Conservation (phyloP, 2,113 vertebrate genomes). For the Hymenochirus boettgeri region DNA sequence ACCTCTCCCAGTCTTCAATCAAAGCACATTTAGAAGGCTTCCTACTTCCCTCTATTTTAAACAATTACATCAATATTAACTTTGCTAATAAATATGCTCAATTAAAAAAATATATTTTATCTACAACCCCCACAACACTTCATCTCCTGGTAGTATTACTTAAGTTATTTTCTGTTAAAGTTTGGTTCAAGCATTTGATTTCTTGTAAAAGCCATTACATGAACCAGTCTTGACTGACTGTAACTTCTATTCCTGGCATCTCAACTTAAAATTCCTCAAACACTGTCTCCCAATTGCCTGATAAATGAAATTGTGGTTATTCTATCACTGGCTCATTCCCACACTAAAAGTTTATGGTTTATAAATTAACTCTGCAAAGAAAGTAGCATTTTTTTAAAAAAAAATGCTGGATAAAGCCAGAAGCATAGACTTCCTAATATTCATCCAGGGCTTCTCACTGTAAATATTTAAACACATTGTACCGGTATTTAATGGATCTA, state of each 20-base stretch:
- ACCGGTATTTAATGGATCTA: not conserved
- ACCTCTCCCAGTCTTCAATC: no score
- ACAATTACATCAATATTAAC: no score
- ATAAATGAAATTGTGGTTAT: conserved; percentile 27
- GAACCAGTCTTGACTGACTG: conserved; percentile 31
- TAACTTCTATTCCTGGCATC: conserved; percentile 37
- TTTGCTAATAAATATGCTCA: no score
- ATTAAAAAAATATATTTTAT: no score
- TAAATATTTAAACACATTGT: conserved; percentile 1
- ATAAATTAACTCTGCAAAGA: conserved; percentile 27
- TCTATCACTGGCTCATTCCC: conserved; percentile 21
- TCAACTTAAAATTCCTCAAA: conserved; percentile 27
- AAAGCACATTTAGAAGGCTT: no score
- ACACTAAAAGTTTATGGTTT: conserved; percentile 29
- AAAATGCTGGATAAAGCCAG: conserved; percentile 23
- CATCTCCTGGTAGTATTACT: conserved; percentile 11
- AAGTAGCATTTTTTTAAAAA: conserved; percentile 24
- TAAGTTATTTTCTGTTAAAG: conserved; percentile 15
- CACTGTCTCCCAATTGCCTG: conserved; percentile 34
- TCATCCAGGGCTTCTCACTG: conserved; percentile 3
- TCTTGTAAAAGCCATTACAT: conserved; percentile 9
- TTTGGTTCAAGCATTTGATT: conserved; percentile 15
- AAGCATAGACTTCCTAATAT: conserved; percentile 22
- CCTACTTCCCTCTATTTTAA: no score
- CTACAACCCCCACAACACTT: no score